These are phyloP conservation scores for Hipparchia semele DNA, from an alignment of 2,888 invertebrate genomes.

Conservation along the genomic window DNA sequence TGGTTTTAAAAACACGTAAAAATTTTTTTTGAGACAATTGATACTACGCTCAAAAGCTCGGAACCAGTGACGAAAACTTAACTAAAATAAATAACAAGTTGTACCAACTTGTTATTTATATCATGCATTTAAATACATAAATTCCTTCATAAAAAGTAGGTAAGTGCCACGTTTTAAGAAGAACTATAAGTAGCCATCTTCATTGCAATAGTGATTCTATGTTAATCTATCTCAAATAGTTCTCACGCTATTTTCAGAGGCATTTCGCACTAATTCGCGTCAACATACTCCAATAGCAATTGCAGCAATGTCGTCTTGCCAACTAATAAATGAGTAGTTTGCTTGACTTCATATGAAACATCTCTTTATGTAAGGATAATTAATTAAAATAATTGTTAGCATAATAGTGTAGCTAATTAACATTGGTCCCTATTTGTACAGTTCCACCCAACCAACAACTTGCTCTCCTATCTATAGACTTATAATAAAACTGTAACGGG, in stretches of 20 bases:
- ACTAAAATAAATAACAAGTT: no score
- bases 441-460: not conserved
- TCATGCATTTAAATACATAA: no score
- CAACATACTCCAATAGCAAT: not conserved
- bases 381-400: not conserved
- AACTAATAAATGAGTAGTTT: not conserved
- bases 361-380: constrained; percentile 15
- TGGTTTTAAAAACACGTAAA: no score
- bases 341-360: not conserved
- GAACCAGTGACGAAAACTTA: no score
- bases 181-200: no score
- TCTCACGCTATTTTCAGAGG: not conserved
- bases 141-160: no score
- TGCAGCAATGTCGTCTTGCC: constrained; percentile 3
- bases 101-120: no score
- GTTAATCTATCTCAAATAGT: not conserved
- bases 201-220: no score
- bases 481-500: no score
- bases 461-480: not conserved
- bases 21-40: no score
- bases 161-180: no score
- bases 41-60: no score
- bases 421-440: constrained; percentile 3
- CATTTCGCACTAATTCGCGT: not conserved
- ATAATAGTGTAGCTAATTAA: not conserved